Evolutionary conservation across 2,797 vertebrate species (phyloP).

Genomic region (Arrhamphus sclerolepis): DNA sequence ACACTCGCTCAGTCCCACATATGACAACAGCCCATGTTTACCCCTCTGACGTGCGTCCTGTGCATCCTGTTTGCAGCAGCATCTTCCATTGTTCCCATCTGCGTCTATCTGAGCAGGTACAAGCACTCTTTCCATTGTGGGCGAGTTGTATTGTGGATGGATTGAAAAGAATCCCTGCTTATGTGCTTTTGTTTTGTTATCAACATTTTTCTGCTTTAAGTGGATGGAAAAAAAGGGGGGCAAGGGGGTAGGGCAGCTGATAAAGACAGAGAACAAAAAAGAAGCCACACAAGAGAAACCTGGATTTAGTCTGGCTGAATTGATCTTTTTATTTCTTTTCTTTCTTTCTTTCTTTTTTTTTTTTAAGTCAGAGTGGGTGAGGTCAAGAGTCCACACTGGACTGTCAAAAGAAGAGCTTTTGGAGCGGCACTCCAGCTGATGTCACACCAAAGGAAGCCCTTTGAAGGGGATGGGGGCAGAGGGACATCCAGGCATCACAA

Average conservation of each 20-base stretch:
- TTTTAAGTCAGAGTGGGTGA: conserved; percentile 1
- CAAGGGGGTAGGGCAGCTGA: conserved; percentile 47
- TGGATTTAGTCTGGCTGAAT: conserved; percentile 34
- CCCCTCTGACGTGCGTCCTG: conserved; percentile 45
- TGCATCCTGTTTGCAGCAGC: conserved; percentile 75
- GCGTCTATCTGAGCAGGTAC: conserved; percentile 66
- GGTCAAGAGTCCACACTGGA: conserved; percentile 24
- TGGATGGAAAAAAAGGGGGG: conserved; percentile 44
- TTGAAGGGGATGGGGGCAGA: conserved; percentile 81
- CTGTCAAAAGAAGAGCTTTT: conserved; percentile 32
- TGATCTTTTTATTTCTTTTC: no score
- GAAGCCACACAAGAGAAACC: conserved; percentile 55
- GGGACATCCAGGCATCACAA: conserved; percentile 76
- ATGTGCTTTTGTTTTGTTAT: conserved; percentile 62
- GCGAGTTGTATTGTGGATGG: conserved; percentile 12
- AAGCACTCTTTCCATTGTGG: conserved; percentile 40
- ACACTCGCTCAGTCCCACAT: conserved; percentile 64
- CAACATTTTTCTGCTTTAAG: conserved; percentile 59
- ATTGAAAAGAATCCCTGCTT: conserved; percentile 38
- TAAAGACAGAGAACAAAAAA: conserved; percentile 53
- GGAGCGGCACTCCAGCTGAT: conserved; percentile 68
- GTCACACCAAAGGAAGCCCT: conserved; percentile 78
- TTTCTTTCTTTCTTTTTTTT: no score
- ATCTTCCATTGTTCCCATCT: conserved; percentile 53
- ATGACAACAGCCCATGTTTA: conserved; percentile 76